Evolutionary conservation across 2,888 invertebrate genomes (phyloP).

Genomic region (Hyalella azteca): DNA sequence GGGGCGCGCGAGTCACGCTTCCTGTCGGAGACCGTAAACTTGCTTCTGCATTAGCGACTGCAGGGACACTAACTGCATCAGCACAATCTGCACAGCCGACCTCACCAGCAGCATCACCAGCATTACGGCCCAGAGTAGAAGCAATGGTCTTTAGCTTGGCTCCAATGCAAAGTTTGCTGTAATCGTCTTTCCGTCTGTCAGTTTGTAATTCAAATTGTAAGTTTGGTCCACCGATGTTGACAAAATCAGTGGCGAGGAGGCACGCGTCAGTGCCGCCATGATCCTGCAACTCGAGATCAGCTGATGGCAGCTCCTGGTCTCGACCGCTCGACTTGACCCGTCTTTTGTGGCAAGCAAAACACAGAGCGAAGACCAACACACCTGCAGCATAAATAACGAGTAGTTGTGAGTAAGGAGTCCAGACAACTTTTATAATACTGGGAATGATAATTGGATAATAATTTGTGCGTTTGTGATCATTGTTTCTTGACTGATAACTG

Average conservation of each 20-base stretch:
- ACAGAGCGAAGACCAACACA: not conserved
- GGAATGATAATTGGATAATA: no score
- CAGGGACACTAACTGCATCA: not conserved
- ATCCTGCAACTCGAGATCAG: not conserved
- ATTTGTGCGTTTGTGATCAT: no score
- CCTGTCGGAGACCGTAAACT: not conserved
- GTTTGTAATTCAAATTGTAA: not conserved
- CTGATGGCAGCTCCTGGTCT: no score
- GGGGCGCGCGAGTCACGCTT: not conserved
- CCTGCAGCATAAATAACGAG: not conserved
- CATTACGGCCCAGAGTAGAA: not conserved
- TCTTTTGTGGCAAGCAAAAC: not conserved
- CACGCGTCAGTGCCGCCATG: not conserved
- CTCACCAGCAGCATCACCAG: not conserved
- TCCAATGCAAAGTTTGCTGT: not conserved
- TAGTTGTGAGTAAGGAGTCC: no score
- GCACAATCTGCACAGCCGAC: not conserved
- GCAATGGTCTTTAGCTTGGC: not conserved
- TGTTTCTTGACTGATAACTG: no score
- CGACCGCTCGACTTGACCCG: not conserved
- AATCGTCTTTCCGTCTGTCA: not conserved
- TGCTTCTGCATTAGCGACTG: not conserved
- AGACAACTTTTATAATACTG: no score
- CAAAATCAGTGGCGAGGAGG: not conserved
- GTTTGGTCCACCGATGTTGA: not conserved